Base-by-base conservation (phyloP, 2,888 invertebrate species). In the Adineta ricciae region DNA sequence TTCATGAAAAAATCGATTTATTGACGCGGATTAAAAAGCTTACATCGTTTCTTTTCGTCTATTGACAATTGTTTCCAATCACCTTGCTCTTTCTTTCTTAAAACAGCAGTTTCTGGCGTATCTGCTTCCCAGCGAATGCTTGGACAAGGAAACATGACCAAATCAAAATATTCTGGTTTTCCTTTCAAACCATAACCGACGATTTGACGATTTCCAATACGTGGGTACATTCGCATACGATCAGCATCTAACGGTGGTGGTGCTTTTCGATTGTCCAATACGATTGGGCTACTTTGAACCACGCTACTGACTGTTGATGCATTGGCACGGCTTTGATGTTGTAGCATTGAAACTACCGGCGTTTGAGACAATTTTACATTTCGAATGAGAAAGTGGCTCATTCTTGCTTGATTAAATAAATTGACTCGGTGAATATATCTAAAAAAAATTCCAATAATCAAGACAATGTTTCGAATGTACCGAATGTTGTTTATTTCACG, bases 41-140 rank as follows among this genome's bases (percentile, higher is more conserved):
- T 87, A 90, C 90, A 90, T 0, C 92, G 92, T 91, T 97, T 98
- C 92, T 97, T 97, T 89, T 99, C 99, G 83, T 95, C 95, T 0
- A 94, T 86, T 1, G 94, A 93, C 84, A 99, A 90, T 88, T 94
- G 94, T 89, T 94, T 94, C 99, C 99, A 99, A 90, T 97, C 96
- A 41, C 94, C 94, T 91, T 94, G 94, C 89, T 99, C 98, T 90
- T 98, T 98, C 88, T 95, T 94, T 86, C 94, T 93, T 84, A 99
- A 92, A 1, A 93, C 93, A 93, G 94, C 88, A 38, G 95, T 90
- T 87, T 95, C 95, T 1, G 94, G 91, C 0, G 93, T 94, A 78
- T 93, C 93, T 87, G 94, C 93, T 88, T 87, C 84, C 84, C 83
- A 91, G 49, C 90, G 87, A 46, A 97, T 93, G 11, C 96, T 94